These are phyloP conservation scores for Ictidomys tridecemlineatus DNA, from an alignment of 2,113 vertebrate genomes.

Conservation along the genomic window DNA sequence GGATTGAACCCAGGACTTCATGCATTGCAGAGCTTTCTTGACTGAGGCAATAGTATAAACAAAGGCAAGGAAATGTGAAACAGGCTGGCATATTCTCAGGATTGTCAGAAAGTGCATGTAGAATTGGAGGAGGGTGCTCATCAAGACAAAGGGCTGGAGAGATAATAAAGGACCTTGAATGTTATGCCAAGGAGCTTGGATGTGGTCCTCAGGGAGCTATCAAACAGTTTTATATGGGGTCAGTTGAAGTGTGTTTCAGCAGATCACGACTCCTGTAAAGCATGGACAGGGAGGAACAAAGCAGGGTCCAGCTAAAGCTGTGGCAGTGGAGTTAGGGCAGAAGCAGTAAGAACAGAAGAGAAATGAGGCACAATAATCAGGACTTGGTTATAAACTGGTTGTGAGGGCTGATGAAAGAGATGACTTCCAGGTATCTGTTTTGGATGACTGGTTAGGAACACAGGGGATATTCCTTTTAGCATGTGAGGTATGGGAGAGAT, in stretches of 20 bases:
- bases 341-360: background rate
- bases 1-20: no score
- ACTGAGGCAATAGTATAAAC: background rate
- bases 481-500: background rate
- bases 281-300: background rate
- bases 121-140: background rate
- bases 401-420: background rate
- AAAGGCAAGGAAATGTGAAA: background rate
- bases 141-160: background rate
- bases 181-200: background rate
- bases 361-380: background rate
- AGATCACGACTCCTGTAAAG: background rate
- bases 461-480: background rate
- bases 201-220: background rate
- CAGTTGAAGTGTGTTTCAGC: background rate
- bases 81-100: background rate
- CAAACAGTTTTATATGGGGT: no score
- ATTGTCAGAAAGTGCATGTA: background rate
- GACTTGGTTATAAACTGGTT: background rate
- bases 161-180: background rate
- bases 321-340: background rate
- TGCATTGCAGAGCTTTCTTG: constrained; percentile 5
- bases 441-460: background rate
- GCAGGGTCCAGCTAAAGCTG: background rate
- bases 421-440: background rate